phyloP scores from a whole-genome alignment of 2,797 vertebrate genomes.

The Pteronotus mesoamericanus region DNA sequence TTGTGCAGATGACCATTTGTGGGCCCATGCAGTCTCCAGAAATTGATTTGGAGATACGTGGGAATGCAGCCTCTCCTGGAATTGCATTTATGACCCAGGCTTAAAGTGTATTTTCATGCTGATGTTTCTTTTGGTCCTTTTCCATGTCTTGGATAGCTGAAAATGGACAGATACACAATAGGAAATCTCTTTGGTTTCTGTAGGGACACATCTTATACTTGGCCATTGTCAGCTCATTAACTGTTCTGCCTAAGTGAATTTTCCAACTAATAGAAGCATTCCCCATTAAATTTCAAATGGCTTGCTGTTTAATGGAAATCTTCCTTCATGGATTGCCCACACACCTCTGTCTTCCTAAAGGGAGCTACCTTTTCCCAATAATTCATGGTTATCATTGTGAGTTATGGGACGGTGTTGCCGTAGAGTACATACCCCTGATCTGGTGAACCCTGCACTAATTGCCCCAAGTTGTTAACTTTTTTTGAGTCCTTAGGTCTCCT shows the following conservation, averaged over 20 bases:
- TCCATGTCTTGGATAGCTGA: constrained; percentile 10
- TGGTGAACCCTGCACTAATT: neutral
- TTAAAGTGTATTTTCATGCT: constrained; percentile 13
- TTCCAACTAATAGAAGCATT: constrained; percentile 4
- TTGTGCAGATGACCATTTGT: constrained; percentile 6
- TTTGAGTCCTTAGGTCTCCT: neutral
- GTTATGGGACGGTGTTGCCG: neutral
- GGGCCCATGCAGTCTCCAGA: constrained; percentile 11
- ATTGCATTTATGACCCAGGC: constrained; percentile 47
- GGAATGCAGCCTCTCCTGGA: constrained; percentile 25
- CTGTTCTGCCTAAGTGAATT: constrained; percentile 30
- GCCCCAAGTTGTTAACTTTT: neutral
- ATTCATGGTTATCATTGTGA: neutral
- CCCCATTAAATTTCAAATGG: neutral
- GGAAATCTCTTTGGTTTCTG: neutral
- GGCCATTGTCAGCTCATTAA: constrained; percentile 31
- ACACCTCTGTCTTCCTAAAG: neutral
- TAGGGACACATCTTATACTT: constrained; percentile 26
- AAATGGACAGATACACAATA: neutral
- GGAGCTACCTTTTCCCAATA: neutral
- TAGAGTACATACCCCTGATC: too few relatives aligned
- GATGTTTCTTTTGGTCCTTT: constrained; percentile 32
- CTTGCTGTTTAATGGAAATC: neutral
- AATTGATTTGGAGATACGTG: constrained; percentile 56
- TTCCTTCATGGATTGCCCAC: neutral